phyloP scores from a whole-genome alignment of 2,113 vertebrate genomes.

The Entelurus aequoreus region DNA sequence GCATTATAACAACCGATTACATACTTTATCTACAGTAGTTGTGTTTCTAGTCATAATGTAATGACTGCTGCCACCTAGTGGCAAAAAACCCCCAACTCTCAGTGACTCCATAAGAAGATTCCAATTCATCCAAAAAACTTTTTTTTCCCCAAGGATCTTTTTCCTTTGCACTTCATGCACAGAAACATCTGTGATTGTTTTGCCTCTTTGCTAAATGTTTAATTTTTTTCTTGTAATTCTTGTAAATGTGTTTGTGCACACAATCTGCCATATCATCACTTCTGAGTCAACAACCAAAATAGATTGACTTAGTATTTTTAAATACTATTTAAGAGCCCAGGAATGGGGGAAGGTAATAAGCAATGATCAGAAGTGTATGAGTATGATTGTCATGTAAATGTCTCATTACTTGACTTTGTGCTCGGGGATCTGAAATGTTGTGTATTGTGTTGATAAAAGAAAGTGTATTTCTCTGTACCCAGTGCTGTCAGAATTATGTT shows the following conservation, averaged over 20 bases:
- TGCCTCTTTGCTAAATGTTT: conserved; percentile 52
- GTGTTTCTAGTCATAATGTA: neutral
- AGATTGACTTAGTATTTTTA: conserved; percentile 28
- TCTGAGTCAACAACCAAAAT: conserved; percentile 50
- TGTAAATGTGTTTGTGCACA: conserved; percentile 40
- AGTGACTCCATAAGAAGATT: neutral
- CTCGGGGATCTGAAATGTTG: conserved; percentile 15
- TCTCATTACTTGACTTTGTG: neutral
- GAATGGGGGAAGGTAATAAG: conserved; percentile 44
- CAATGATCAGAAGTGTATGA: conserved; percentile 13
- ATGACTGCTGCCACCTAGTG: conserved; percentile 43
- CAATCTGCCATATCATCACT: conserved; percentile 44
- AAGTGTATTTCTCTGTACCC: conserved; percentile 25
- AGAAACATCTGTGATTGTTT: conserved; percentile 34
- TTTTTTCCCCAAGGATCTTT: no score
- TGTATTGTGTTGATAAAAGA: conserved; percentile 30
- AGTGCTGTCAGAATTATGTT: conserved; percentile 15
- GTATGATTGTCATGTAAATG: conserved; percentile 16
- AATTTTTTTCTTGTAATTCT: conserved; percentile 27
- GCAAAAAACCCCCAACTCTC: conserved; percentile 16
- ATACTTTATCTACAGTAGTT: neutral
- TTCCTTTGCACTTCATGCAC: neutral
- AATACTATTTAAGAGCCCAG: conserved; percentile 42
- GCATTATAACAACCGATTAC: no score
- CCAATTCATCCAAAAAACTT: conserved; percentile 21